phyloP scores from a whole-genome alignment of 2,888 invertebrate species.

The Cyclophora albipunctata region DNA sequence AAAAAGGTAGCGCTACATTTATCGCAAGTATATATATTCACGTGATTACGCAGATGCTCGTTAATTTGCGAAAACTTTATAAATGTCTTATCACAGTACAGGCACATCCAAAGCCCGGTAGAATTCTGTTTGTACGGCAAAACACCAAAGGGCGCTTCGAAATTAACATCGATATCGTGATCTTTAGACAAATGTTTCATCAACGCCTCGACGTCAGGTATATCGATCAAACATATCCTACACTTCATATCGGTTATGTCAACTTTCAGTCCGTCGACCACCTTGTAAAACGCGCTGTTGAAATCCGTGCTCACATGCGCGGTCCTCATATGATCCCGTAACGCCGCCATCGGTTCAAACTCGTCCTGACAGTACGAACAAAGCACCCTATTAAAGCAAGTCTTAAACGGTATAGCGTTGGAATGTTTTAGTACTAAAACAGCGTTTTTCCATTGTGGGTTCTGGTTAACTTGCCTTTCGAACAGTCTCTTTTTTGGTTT shows the following conservation, averaged over 20 bases:
- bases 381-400: constrained; percentile 62
- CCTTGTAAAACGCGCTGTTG: constrained; percentile 66
- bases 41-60: constrained; percentile 56
- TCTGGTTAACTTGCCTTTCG: constrained; percentile 67
- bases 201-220: constrained; percentile 47
- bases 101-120: constrained; percentile 55
- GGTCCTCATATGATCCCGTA: constrained; percentile 53
- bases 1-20: constrained; percentile 63
- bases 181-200: constrained; percentile 56
- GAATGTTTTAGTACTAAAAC: constrained; percentile 60
- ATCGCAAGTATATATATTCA: constrained; percentile 62
- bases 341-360: constrained; percentile 54
- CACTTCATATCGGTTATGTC: constrained; percentile 62
- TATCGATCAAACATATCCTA: constrained; percentile 44
- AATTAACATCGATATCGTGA: constrained; percentile 53
- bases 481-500: constrained; percentile 68
- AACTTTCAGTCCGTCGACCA: constrained; percentile 58
- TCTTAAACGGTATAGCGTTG: constrained; percentile 64
- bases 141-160: constrained; percentile 59
- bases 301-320: constrained; percentile 54
- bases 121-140: constrained; percentile 57
- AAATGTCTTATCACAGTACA: constrained; percentile 60
- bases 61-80: constrained; percentile 62
- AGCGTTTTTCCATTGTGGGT: constrained; percentile 65
- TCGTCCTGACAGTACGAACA: constrained; percentile 68